Base-by-base conservation (phyloP, 1,140 invertebrate genomes). In the Schlechtendalia chinensis region DNA sequence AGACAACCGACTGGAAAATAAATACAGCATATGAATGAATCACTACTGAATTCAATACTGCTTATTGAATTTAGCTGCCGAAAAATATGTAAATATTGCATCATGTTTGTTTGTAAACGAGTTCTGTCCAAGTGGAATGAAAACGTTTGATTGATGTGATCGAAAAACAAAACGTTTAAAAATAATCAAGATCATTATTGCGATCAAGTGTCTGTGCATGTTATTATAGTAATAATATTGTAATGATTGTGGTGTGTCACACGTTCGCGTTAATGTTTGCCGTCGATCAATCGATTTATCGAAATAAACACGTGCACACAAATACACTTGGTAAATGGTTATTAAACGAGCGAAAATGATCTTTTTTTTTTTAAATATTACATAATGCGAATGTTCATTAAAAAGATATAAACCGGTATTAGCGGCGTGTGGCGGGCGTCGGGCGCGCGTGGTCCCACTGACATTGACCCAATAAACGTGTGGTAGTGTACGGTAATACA, bases 371-470 rank as follows among this genome's bases (percentile, higher is more conserved):
- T 69, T 50, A 50, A 69, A 69, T 50, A 69, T 69, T 69, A 50
- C 67, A 69, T 50, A 69, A 69, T 27, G 67, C 67, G 39, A 69
- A 69, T 24, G 67, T 69, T 69, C 45, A 50, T 69, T 69, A 69
- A 69, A 69, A 69, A 69, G 67, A 50, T 39, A 50, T 69, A 50
- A 69, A 69, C 67, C 22, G 39, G 67, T 69, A 69, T 69, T 50
- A 27, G 45, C 67, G n/a, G n/a, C n/a, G n/a, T n/a, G n/a, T n/a
- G n/a, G n/a, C n/a, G 45, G 67, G 45, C 45, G 67, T 69, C 39
- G 65, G 39, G 65, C 65, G 65, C 65, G 65, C 65, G 65, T 69
- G 65, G 65, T 69, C 22, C 65, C 39, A 47, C 65, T 47, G 65
- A 69, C 65, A 69, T 69, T 69, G 65, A 69, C 65, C 65, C 65